Evolutionary conservation across 2,797 vertebrate genomes (phyloP), one percentile per base, ranked within the genome.

Genomic region (Odontamblyopus rebecca): DNA sequence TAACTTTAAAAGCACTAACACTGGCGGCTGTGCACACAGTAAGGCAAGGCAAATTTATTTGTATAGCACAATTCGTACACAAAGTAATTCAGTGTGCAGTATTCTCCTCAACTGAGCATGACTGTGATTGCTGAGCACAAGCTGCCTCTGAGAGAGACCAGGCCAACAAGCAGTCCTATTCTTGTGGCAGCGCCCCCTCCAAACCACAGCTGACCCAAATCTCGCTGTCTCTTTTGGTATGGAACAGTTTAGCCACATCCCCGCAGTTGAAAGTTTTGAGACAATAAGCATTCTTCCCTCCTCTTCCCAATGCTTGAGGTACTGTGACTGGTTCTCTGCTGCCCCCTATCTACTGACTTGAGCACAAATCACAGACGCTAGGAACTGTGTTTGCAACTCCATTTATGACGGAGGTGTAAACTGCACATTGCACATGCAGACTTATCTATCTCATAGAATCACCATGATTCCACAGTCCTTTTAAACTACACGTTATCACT

Each of bases 201-300:
- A 32, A 89, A 88, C 82, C 79, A 85, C 69, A 50, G 67, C 79
- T 91, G 88, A 92, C 91, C 91, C 86, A 92, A 85, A 93, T 92
- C 77, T 53, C 56, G 9, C 29, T 69, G 1, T 51, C 35, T 62
- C 26, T 68, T 70, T 57, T 59, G 57, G 29, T 61, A 74, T 50
- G 61, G 53, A 18, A 59, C 41, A n/a, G 54, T 77, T 85, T 76
- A 67, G 62, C 75, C 65, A 72, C 64, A 81, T 69, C 62, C 57
- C 69, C 77, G 70, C 68, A 67, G 67, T 29, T n/a, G 29, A n/a
- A 7, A 44, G 27, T 70, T 65, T 35, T 71, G 15, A 77, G 67
- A 75, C 70, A 69, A 16, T 23, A 23, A 30, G 54, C 11, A 35
- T 66, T 53, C 68, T 56, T 77, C 29, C 65, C 67, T 56, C 75